These are phyloP conservation scores for Mellilla xanthometata DNA, from an alignment of 2,888 invertebrate genomes.

Conservation along the genomic window DNA sequence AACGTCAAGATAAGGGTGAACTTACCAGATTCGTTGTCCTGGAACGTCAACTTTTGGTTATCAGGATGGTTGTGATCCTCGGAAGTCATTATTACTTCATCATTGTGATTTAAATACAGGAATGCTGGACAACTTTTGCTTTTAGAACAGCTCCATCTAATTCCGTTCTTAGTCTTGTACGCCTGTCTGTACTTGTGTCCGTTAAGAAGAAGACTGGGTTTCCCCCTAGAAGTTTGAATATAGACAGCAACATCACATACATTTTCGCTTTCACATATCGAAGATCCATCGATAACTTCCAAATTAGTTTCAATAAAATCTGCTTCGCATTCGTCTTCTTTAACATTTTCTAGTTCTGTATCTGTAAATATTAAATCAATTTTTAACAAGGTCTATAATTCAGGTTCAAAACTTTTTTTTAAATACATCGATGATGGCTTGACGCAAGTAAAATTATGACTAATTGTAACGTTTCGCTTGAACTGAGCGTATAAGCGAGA, in stretches of 20 bases:
- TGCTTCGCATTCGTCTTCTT: slow-evolving; percentile 20
- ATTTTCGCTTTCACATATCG: slow-evolving; percentile 13
- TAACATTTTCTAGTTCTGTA: not conserved
- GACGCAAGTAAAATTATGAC: too few relatives aligned
- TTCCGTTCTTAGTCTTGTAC: slow-evolving; percentile 52
- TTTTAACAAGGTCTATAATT: too few relatives aligned
- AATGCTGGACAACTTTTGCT: slow-evolving; percentile 56
- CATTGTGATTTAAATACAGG: slow-evolving; percentile 52
- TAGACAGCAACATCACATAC: slow-evolving; percentile 44
- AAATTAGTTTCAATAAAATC: slow-evolving; percentile 28
- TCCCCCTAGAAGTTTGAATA: slow-evolving; percentile 53
- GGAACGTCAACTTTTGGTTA: slow-evolving; percentile 28
- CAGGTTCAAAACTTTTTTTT: too few relatives aligned
- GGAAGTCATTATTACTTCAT: slow-evolving; percentile 56
- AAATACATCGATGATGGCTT: too few relatives aligned
- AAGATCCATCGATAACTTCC: slow-evolving; percentile 24
- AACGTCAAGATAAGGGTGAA: too few relatives aligned
- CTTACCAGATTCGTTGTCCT: slow-evolving; percentile 46
- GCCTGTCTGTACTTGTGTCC: slow-evolving; percentile 58
- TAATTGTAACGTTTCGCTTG: too few relatives aligned
- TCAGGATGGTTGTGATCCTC: slow-evolving; percentile 50
- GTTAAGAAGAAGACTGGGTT: slow-evolving; percentile 53
- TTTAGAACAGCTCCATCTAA: slow-evolving; percentile 58
- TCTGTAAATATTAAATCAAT: too few relatives aligned
- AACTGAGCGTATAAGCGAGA: too few relatives aligned